Conservation (phyloP, 2,113 vertebrate species). For the Solenodon paradoxus region DNA sequence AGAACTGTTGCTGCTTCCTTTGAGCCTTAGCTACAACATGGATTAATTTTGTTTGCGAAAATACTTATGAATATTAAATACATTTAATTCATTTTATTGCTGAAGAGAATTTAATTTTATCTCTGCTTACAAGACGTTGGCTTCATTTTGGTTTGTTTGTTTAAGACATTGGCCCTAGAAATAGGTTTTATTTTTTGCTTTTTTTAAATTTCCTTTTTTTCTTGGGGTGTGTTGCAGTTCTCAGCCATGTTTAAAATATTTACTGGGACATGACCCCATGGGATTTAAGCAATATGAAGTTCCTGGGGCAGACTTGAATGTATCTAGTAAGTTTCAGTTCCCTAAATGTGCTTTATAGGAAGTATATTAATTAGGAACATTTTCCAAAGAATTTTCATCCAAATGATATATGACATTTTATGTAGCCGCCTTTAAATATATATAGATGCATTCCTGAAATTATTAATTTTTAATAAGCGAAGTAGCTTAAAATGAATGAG, state of each 20-base stretch:
- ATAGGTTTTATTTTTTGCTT: background rate
- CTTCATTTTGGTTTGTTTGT: background rate
- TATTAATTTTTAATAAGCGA: slow-evolving; percentile 6
- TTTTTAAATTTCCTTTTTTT: background rate
- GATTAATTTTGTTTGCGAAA: slow-evolving; percentile 23
- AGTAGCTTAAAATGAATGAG: slow-evolving; percentile 23
- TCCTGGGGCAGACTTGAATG: background rate
- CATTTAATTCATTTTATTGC: background rate
- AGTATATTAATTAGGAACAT: background rate
- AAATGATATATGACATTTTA: background rate
- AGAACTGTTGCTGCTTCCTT: background rate
- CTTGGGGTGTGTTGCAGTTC: background rate
- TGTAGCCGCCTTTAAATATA: background rate
- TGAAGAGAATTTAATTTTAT: background rate
- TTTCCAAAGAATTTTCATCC: background rate
- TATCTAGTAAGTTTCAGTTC: background rate
- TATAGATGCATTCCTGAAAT: background rate
- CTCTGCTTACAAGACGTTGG: background rate
- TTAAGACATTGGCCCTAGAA: background rate
- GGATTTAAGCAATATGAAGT: background rate
- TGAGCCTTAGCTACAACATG: background rate
- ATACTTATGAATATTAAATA: background rate
- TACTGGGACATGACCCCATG: background rate
- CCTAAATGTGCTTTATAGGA: background rate
- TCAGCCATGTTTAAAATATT: background rate